Conservation (phyloP, 2,888 invertebrate species). For the Erebia epiphron region DNA sequence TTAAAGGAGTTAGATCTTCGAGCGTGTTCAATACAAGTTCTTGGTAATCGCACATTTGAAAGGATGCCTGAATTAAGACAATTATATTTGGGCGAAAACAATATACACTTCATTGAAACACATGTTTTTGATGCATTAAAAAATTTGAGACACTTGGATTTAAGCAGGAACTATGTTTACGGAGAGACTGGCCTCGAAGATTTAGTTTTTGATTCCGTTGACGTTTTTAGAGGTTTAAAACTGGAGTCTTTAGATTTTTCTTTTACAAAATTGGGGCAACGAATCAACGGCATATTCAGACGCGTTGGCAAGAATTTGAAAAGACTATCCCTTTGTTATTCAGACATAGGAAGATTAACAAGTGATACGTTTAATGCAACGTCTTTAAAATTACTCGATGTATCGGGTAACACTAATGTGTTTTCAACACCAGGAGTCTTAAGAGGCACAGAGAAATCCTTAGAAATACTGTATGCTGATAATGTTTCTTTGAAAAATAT, state of each 20-base stretch:
- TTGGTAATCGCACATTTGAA: constrained; percentile 68
- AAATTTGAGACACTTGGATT: constrained; percentile 75
- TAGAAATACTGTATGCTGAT: constrained; percentile 73
- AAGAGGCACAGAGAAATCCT: constrained; percentile 63
- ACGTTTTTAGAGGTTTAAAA: constrained; percentile 48
- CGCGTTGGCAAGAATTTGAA: constrained; percentile 49
- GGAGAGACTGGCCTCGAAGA: constrained; percentile 45
- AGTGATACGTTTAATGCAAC: constrained; percentile 67
- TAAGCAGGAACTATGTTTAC: constrained; percentile 69
- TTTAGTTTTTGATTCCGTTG: constrained; percentile 45
- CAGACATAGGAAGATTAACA: constrained; percentile 62
- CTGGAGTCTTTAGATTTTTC: constrained; percentile 64
- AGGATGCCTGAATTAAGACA: constrained; percentile 71
- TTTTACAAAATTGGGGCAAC: constrained; percentile 50
- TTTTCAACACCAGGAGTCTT: constrained; percentile 58
- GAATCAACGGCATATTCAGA: constrained; percentile 48
- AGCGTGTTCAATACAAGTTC: constrained; percentile 75
- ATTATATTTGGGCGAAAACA: constrained; percentile 81
- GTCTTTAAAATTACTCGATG: constrained; percentile 72
- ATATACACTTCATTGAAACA: constrained; percentile 63
- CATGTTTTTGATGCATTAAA: constrained; percentile 66
- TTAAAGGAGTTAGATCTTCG: constrained; percentile 83
- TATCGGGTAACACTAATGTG: constrained; percentile 80
- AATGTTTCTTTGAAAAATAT: constrained; percentile 64
- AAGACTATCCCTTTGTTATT: constrained; percentile 70